Evolutionary conservation across 1,140 invertebrate genomes (phyloP).

Genomic region (Drosophila nigromelanica): DNA sequence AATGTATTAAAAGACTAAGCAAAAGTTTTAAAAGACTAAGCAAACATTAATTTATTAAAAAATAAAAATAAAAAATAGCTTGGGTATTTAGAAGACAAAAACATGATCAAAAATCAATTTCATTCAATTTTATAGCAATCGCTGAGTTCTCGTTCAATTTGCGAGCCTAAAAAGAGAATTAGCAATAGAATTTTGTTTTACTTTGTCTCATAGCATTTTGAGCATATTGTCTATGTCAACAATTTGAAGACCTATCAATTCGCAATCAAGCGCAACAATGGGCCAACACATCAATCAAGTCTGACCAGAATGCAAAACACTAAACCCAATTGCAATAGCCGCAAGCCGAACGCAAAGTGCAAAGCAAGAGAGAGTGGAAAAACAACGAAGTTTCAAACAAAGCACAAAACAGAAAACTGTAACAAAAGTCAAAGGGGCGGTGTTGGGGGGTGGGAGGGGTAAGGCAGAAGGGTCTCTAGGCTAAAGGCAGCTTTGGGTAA

Average conservation of each 20-base stretch:
- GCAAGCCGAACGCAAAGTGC: constrained; percentile 23
- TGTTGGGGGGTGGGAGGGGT: neutral
- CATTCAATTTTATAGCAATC: too few relatives aligned
- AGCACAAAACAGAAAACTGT: constrained; percentile 19
- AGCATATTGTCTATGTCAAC: neutral
- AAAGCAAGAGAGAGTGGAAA: neutral
- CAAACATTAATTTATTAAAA: too few relatives aligned
- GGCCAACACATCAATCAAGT: constrained; percentile 42
- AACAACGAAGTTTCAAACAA: neutral
- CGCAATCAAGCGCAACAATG: neutral
- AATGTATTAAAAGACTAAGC: too few relatives aligned
- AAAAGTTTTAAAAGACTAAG: too few relatives aligned
- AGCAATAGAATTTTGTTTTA: neutral
- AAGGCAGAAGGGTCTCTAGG: constrained; percentile 11
- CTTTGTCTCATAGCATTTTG: too few relatives aligned
- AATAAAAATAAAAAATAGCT: too few relatives aligned
- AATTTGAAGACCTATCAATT: constrained; percentile 4
- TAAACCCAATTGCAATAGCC: constrained; percentile 61
- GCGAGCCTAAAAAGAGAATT: neutral
- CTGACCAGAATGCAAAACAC: constrained; percentile 45
- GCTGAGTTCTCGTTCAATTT: neutral
- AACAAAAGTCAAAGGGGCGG: constrained; percentile 2
- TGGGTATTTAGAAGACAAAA: neutral
- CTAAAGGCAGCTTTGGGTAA: constrained; percentile 63
- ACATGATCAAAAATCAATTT: neutral